Base-by-base conservation (phyloP, 2,113 vertebrate species). In the Zonotrichia leucophrys region DNA sequence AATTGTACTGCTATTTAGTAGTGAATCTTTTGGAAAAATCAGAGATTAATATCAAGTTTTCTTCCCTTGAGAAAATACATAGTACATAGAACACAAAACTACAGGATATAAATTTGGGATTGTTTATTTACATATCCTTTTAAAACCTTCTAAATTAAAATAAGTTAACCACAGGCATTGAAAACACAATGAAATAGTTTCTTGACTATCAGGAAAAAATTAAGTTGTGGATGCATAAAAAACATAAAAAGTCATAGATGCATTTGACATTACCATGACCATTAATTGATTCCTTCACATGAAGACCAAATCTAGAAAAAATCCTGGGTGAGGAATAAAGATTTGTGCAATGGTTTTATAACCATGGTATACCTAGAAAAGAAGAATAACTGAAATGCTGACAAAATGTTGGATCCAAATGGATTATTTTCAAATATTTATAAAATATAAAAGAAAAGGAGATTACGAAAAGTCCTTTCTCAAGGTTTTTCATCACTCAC, bases 21-120 rank as follows among this genome's bases (percentile, higher is more conserved):
- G 53, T 6, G 87, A 67, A 60, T 75, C 24, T 89, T 76, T 69
- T 44, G 27, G 62, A 72, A 93, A 83, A 75, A 87, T 92, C 62
- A 50, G 21, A 94, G 46, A 88, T 76, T 94, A 33, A n/a, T 93
- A 53, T 44, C 31, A 87, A 93, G 35, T 89, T 91, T 95, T 96
- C 59, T 91, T 79, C 23, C 79, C 73, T 92, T 95, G n/a, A 88
- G 55, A 74, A 92, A 68, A 68, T 88, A 89, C 37, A 72, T 33
- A 90, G 13, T 37, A 74, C 76, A 92, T 28, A 86, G 13, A 92
- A 76, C 28, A 73, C 44, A 76, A 27, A 55, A 41, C 75, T 77
- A 42, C 31, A 52, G 22, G 17, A 37, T 17, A 77, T 33, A 81
- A 79, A 53, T 95, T 80, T 92, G 10, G 13, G 59, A 11, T 50